phyloP scores from a whole-genome alignment of 2,888 invertebrate species.

The Megastigmus dorsalis region DNA sequence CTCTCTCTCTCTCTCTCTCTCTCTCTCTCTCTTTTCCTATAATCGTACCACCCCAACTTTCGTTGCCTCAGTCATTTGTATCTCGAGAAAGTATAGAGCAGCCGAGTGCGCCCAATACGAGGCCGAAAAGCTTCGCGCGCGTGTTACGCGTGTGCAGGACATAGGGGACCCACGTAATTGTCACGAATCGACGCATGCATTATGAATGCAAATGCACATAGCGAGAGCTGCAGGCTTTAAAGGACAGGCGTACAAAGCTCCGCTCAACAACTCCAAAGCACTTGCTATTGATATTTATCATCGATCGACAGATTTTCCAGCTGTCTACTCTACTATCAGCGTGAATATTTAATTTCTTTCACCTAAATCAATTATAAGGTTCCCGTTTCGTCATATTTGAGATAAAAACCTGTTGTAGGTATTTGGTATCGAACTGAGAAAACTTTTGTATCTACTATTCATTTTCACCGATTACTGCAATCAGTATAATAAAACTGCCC shows the following conservation, averaged over 20 bases:
- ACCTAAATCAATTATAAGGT: too few relatives aligned
- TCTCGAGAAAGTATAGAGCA: constrained; percentile 63
- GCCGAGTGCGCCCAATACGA: constrained; percentile 57
- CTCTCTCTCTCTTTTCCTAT: constrained; percentile 42
- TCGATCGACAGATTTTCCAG: neutral
- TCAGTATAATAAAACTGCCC: too few relatives aligned
- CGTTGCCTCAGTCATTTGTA: constrained; percentile 38
- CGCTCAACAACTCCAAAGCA: neutral
- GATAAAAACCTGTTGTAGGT: too few relatives aligned
- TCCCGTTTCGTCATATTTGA: too few relatives aligned
- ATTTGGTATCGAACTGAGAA: too few relatives aligned
- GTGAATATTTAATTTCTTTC: too few relatives aligned
- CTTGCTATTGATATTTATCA: neutral
- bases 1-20: constrained; percentile 43
- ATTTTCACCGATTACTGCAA: too few relatives aligned
- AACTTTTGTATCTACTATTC: too few relatives aligned
- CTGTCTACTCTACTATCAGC: neutral
- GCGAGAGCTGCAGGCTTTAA: neutral
- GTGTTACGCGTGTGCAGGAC: neutral
- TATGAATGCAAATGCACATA: constrained; percentile 25
- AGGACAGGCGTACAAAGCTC: neutral
- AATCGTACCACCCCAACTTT: constrained; percentile 43
- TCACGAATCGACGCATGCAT: constrained; percentile 36
- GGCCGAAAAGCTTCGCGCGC: constrained; percentile 35
- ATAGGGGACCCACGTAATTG: neutral